phyloP scores from a whole-genome alignment of 2,888 invertebrate genomes.

The Blastobasis adustella region DNA sequence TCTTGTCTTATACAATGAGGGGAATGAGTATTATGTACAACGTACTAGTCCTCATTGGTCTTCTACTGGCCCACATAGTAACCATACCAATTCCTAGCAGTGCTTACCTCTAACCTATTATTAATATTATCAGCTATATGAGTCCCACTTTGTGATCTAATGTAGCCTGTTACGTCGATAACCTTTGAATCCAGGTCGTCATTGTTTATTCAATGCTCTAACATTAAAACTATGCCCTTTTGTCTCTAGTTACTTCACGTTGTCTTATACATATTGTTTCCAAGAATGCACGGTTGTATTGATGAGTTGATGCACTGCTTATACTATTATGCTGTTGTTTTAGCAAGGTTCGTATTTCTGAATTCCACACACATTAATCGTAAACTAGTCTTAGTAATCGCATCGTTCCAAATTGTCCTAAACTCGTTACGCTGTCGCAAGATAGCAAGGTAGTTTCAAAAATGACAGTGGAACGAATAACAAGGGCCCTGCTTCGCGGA shows the following conservation, averaged over 20 bases:
- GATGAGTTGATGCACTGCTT: conserved; percentile 11
- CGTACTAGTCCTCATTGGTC: no score
- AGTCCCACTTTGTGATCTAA: not conserved
- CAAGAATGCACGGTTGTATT: conserved; percentile 2
- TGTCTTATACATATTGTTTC: not conserved
- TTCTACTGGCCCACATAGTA: no score
- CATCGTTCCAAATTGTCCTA: conserved; percentile 5
- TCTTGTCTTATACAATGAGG: no score
- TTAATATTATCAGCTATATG: no score
- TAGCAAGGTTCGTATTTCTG: conserved; percentile 12
- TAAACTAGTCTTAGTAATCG: conserved; percentile 5
- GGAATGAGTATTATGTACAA: no score
- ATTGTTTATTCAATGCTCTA: conserved; percentile 38
- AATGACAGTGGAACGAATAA: conserved; percentile 17
- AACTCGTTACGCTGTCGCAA: conserved; percentile 7
- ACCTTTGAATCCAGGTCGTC: conserved; percentile 31
- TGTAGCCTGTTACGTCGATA: conserved; percentile 27
- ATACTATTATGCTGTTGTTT: conserved; percentile 15
- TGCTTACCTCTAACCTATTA: no score
- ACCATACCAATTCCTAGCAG: no score
- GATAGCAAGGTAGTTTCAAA: conserved; percentile 13
- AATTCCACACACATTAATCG: conserved; percentile 9
- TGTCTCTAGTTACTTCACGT: conserved; percentile 19
- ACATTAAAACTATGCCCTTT: conserved; percentile 21
- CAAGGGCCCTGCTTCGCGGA: conserved; percentile 25